Evolutionary conservation across 2,113 vertebrate genomes (phyloP).

Genomic region (Tupaia tana): DNA sequence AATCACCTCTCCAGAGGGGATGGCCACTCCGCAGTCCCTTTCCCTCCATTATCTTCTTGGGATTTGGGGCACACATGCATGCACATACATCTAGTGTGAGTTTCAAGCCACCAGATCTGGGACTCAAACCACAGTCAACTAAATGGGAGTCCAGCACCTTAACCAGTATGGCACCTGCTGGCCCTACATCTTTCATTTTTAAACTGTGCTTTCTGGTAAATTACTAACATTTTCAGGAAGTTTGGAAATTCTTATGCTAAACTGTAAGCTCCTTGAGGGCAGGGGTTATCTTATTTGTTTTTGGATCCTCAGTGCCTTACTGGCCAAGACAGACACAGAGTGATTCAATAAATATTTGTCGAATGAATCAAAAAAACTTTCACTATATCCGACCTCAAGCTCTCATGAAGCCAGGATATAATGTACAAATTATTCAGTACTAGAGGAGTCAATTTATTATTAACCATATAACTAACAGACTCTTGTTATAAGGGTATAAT

Average conservation of each 20-base stretch:
- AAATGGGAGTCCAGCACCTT: too few species aligned
- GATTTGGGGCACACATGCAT: too few species aligned
- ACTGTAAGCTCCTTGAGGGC: constrained; percentile 69
- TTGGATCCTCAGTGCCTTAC: constrained; percentile 14
- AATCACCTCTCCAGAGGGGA: too few species aligned
- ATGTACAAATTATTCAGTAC: not conserved
- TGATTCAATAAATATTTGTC: constrained; percentile 56
- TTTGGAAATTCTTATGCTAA: constrained; percentile 30
- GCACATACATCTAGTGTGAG: too few species aligned
- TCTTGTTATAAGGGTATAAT: not conserved
- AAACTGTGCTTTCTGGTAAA: constrained; percentile 51
- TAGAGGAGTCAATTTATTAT: not conserved
- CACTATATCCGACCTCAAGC: not conserved
- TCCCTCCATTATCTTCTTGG: too few species aligned
- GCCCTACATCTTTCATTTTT: constrained; percentile 50
- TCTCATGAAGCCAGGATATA: constrained; percentile 37
- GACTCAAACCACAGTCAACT: too few species aligned
- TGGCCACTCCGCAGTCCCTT: too few species aligned
- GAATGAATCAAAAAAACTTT: constrained; percentile 43
- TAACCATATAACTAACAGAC: not conserved
- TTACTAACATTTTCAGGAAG: constrained; percentile 57
- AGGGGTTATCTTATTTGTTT: constrained; percentile 47
- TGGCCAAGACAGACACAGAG: constrained; percentile 35
- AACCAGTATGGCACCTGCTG: too few species aligned
- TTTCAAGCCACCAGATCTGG: too few species aligned